Conservation (phyloP, 1,140 invertebrate genomes). For the Diorhabda carinulata region DNA sequence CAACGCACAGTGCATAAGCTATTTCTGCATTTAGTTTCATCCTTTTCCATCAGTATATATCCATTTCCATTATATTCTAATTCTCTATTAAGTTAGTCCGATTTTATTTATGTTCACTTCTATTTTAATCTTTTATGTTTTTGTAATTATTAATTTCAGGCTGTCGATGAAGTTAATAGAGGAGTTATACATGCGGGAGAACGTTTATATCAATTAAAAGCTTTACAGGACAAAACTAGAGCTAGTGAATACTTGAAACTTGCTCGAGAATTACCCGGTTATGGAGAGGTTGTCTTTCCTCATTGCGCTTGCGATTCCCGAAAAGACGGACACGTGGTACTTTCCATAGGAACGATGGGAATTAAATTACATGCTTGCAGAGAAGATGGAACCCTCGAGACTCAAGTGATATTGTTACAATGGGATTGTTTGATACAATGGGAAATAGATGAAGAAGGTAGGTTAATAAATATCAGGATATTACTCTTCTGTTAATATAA, state of each 20-base stretch:
- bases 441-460: conserved; percentile 81
- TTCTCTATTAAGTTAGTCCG: too few species aligned
- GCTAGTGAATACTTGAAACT: conserved; percentile 85
- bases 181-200: conserved; percentile 86
- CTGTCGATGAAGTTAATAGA: conserved; percentile 92
- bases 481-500: neutral
- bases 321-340: conserved; percentile 87
- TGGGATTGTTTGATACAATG: conserved; percentile 80
- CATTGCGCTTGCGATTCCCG: conserved; percentile 92
- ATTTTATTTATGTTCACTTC: too few species aligned
- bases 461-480: neutral
- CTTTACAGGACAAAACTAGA: conserved; percentile 83
- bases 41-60: too few species aligned
- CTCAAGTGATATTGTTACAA: conserved; percentile 74
- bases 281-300: conserved; percentile 89
- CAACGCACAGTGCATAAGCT: too few species aligned
- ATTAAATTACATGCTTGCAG: conserved; percentile 86
- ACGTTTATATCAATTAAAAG: conserved; percentile 90
- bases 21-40: too few species aligned
- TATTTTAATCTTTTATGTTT: too few species aligned
- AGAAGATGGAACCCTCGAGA: conserved; percentile 80
- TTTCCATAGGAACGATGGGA: conserved; percentile 64
- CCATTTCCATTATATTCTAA: too few species aligned
- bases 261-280: conserved; percentile 81
- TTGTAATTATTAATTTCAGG: conserved; percentile 55